Percentiles rank a stretch among this genome's conserved stretches.
Evolutionary conservation across 53 echinoderm and acorn worm genomes (phyloP).

Genomic region (Temnopleurus reevesii): DNA sequence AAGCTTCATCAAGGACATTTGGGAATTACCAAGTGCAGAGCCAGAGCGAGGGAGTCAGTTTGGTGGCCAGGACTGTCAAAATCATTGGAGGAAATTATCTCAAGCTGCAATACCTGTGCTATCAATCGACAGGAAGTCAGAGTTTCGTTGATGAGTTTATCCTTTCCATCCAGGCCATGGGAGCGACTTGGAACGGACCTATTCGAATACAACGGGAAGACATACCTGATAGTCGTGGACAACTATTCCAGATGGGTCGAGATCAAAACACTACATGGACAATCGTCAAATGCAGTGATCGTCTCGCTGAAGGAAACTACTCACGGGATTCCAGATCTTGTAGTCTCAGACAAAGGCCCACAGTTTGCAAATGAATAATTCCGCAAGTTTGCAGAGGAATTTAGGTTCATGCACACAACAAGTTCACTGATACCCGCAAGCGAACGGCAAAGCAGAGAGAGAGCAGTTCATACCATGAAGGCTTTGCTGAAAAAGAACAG

Average conservation of each 20-base stretch:
- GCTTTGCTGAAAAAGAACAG: no score
- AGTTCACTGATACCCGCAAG: no score
- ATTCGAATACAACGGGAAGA: conserved; percentile 43
- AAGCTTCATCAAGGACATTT: conserved; percentile 46
- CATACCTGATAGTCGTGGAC: conserved; percentile 55
- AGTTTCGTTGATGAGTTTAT: conserved; percentile 47
- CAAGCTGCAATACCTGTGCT: conserved; percentile 13
- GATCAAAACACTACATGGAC: conserved; percentile 34
- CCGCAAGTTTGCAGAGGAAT: no score
- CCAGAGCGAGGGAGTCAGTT: conserved; percentile 51
- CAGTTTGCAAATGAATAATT: no score
- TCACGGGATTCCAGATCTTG: no score
- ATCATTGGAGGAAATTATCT: conserved; percentile 38
- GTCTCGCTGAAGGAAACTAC: no score
- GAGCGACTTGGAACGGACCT: conserved; percentile 48
- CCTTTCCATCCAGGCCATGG: conserved; percentile 52
- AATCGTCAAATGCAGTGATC: conserved; percentile 19
- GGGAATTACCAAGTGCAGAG: conserved; percentile 70
- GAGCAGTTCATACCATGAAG: no score
- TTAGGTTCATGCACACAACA: no score
- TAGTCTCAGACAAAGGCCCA: no score
- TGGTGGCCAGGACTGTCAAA: conserved; percentile 76
- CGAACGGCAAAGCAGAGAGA: no score
- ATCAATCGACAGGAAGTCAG: conserved; percentile 31
- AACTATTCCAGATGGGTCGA: conserved; percentile 64